These are phyloP conservation scores for Congeria kusceri DNA, from an alignment of 2,888 invertebrate genomes.

Conservation along the genomic window DNA sequence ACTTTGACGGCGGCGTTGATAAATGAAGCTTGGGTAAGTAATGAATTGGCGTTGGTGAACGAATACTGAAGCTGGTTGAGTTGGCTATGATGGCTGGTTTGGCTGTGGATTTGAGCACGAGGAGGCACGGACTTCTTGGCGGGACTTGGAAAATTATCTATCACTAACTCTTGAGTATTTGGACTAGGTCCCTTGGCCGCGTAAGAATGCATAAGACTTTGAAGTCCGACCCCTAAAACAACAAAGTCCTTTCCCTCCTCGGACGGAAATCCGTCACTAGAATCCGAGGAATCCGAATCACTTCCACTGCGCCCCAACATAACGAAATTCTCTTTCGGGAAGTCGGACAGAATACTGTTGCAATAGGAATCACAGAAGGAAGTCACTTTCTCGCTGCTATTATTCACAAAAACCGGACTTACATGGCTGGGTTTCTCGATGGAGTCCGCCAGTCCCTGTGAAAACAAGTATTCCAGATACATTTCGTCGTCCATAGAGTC, in stretches of 20 bases:
- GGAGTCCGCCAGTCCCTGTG: constrained; percentile 79
- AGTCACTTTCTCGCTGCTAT: constrained; percentile 62
- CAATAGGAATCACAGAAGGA: constrained; percentile 66
- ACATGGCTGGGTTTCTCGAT: constrained; percentile 71
- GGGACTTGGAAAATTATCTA: constrained; percentile 69
- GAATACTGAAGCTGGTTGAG: constrained; percentile 25
- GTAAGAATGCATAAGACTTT: constrained; percentile 80
- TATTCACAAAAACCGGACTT: constrained; percentile 66
- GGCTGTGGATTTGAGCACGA: constrained; percentile 48
- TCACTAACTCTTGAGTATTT: constrained; percentile 60
- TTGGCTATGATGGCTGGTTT: constrained; percentile 14
- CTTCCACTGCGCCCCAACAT: constrained; percentile 25
- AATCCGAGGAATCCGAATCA: constrained; percentile 48
- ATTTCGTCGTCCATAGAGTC: constrained; percentile 80
- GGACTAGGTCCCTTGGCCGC: constrained; percentile 64
- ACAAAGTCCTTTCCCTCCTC: constrained; percentile 77
- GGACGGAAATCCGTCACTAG: constrained; percentile 61
- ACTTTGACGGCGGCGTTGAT: constrained; percentile 70
- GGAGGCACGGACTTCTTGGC: constrained; percentile 50
- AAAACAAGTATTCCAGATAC: constrained; percentile 81
- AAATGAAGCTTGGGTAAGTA: constrained; percentile 68
- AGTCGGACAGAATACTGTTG: constrained; percentile 53
- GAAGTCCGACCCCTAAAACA: constrained; percentile 84
- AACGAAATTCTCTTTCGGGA: constrained; percentile 46
- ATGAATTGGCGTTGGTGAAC: constrained; percentile 64